These are phyloP conservation scores for Lepidocolaptes lacrymiger DNA, from an alignment of 2,797 vertebrate genomes.

Conservation along the genomic window DNA sequence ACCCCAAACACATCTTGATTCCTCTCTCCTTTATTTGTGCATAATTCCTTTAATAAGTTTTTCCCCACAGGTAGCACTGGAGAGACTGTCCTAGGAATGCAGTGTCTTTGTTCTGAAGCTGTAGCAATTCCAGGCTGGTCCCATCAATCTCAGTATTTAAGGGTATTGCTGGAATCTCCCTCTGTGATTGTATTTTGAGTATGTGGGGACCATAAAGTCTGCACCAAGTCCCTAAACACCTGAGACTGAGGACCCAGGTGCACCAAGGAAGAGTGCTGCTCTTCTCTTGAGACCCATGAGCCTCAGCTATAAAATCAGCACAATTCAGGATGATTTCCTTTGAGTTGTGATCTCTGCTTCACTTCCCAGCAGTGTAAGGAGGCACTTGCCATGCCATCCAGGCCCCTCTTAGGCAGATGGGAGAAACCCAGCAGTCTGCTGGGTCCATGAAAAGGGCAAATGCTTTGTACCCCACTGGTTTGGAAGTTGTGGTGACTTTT, in stretches of 20 bases:
- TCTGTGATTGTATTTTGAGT: background rate
- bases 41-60: background rate
- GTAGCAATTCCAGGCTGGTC: background rate
- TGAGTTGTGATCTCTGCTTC: background rate
- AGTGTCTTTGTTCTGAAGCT: background rate
- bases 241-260: background rate
- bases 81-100: background rate
- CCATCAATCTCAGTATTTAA: background rate
- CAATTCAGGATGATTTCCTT: background rate
- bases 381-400: accelerated
- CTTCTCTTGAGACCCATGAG: background rate
- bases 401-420: background rate
- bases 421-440: background rate
- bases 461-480: background rate
- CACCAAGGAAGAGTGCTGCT: accelerated
- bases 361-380: background rate
- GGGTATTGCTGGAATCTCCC: background rate
- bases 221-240: background rate
- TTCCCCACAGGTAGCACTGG: background rate
- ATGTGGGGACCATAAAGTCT: background rate
- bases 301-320: background rate
- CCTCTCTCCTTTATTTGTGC: background rate
- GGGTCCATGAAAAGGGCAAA: background rate
- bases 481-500: background rate
- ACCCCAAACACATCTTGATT: background rate